These are phyloP conservation scores for Sterrhoptilus dennistouni DNA, from an alignment of 2,113 vertebrate species.

Conservation along the genomic window DNA sequence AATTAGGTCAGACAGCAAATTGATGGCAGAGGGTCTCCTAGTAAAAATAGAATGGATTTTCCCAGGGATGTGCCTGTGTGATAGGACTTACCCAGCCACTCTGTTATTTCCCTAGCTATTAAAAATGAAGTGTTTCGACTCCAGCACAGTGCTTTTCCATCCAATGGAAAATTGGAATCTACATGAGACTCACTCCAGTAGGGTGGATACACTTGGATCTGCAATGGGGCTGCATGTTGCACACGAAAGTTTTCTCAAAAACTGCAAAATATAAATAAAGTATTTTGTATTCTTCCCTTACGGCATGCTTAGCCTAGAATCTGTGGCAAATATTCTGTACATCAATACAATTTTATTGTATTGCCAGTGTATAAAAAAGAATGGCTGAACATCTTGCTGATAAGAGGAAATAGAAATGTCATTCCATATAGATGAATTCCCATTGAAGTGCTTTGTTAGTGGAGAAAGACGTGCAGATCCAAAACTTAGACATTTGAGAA, in stretches of 20 bases:
- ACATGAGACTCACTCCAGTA: not conserved
- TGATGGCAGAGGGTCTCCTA: not conserved
- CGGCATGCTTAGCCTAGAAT: not conserved
- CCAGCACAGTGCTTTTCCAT: not conserved
- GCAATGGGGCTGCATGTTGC: not conserved
- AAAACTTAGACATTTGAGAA: not conserved
- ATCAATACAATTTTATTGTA: not conserved
- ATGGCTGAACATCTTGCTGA: not conserved
- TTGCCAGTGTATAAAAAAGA: not conserved
- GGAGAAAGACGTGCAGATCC: not conserved
- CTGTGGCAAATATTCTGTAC: not conserved
- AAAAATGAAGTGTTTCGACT: not conserved
- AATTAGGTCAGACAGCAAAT: not conserved
- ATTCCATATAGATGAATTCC: not conserved
- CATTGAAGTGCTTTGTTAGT: not conserved
- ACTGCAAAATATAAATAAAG: not conserved
- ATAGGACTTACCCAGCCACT: not conserved
- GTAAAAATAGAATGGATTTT: not conserved
- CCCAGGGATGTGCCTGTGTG: not conserved
- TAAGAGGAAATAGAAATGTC: not conserved
- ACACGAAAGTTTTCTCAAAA: not conserved
- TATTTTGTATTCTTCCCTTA: not conserved
- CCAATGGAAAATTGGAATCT: not conserved
- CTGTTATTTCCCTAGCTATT: not conserved
- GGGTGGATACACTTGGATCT: not conserved